These are phyloP conservation scores for Agelastica alni DNA, from an alignment of 2,888 invertebrate species.

Conservation along the genomic window DNA sequence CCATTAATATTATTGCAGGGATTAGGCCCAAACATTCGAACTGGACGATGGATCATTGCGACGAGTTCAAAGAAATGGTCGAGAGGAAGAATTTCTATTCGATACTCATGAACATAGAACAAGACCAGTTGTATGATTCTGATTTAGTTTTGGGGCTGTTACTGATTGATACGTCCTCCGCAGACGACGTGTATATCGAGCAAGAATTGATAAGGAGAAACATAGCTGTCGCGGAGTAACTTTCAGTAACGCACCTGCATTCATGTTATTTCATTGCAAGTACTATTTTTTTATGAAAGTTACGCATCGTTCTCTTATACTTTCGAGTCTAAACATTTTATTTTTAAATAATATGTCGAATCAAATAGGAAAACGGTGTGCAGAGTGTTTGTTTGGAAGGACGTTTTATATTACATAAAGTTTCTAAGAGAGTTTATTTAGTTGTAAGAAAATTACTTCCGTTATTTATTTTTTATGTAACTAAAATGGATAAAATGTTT, in stretches of 20 bases:
- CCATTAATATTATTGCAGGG: conserved; percentile 56
- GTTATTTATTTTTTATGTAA: conserved; percentile 5
- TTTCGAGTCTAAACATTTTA: too few relatives aligned
- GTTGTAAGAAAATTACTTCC: not conserved
- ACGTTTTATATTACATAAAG: not conserved
- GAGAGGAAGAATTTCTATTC: conserved; percentile 73
- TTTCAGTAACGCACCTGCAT: too few relatives aligned
- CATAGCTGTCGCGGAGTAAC: too few relatives aligned
- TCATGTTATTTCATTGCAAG: too few relatives aligned
- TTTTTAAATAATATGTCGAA: too few relatives aligned
- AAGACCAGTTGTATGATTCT: conserved; percentile 64
- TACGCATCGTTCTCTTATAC: too few relatives aligned
- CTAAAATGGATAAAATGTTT: too few relatives aligned
- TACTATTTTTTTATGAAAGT: too few relatives aligned
- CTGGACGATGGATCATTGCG: conserved; percentile 75
- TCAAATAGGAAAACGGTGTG: too few relatives aligned
- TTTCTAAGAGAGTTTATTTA: conserved; percentile 9
- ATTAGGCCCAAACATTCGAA: conserved; percentile 60
- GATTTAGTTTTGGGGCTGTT: conserved; percentile 68
- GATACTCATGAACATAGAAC: conserved; percentile 65
- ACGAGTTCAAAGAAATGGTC: conserved; percentile 72
- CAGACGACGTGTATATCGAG: conserved; percentile 70
- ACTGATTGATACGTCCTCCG: conserved; percentile 72
- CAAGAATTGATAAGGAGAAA: conserved; percentile 67
- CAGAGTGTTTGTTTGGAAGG: too few relatives aligned